These are phyloP conservation scores for Rhabdornis inornatus DNA, from an alignment of 2,113 vertebrate species.

Conservation along the genomic window DNA sequence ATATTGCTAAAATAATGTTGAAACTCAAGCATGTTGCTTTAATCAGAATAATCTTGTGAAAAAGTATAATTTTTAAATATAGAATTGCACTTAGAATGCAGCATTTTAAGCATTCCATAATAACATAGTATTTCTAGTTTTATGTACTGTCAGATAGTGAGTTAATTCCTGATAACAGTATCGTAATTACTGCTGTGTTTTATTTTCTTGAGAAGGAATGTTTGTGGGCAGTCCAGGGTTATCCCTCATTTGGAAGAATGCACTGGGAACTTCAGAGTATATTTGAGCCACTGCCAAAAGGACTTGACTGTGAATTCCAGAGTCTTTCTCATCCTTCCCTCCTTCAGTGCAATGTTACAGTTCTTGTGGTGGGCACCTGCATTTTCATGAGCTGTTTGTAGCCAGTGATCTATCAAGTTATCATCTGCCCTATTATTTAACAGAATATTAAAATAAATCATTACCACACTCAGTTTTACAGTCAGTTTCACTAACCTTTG, in stretches of 20 bases:
- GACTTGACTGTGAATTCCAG: not conserved
- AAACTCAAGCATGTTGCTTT: not conserved
- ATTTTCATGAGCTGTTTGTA: not conserved
- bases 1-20: not conserved
- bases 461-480: not conserved
- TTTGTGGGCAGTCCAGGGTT: constrained; percentile 28
- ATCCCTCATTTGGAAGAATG: constrained; percentile 37
- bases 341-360: not conserved
- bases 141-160: not conserved
- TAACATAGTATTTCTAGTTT: not conserved
- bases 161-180: not conserved
- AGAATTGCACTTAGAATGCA: not conserved
- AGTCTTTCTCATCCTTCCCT: not conserved
- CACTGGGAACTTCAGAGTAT: constrained; percentile 42
- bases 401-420: not conserved
- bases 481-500: constrained; percentile 7
- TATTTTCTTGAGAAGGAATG: constrained; percentile 16
- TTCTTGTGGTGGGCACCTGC: not conserved
- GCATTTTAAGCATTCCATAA: not conserved
- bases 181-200: not conserved
- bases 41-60: not conserved
- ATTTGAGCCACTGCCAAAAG: constrained; percentile 24
- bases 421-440: not conserved
- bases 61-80: not conserved
- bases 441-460: constrained; percentile 5